A percentile compares a stretch with the other conserved stretches of the same genome.
These are phyloP conservation scores for Lasioglossum baleicum DNA, from an alignment of 1,140 invertebrate species.

Conservation along the genomic window DNA sequence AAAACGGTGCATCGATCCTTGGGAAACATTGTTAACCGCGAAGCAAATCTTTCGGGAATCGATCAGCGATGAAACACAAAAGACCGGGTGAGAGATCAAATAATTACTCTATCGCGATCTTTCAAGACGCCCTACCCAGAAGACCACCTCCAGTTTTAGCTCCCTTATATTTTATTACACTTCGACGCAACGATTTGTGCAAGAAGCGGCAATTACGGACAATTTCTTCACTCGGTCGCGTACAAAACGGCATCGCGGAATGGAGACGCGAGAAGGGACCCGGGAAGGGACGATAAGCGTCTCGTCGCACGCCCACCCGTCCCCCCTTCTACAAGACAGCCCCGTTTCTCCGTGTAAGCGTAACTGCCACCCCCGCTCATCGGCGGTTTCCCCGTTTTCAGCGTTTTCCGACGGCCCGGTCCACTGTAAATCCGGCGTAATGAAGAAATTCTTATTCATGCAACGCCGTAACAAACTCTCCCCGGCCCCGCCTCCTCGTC, in stretches of 20 bases:
- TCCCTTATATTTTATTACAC: slow-evolving; percentile 14
- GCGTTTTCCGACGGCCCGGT: not conserved
- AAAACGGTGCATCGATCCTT: too few species aligned
- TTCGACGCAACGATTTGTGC: not conserved
- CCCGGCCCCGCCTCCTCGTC: too few species aligned
- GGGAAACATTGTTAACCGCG: too few species aligned
- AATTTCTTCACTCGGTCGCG: slow-evolving; percentile 8
- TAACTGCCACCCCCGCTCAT: not conserved
- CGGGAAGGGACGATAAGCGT: not conserved
- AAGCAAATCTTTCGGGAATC: too few species aligned
- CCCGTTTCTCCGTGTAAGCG: not conserved
- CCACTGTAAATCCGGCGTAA: slow-evolving; percentile 28
- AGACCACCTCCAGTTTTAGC: not conserved
- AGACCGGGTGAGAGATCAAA: not conserved
- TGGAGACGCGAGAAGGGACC: not conserved
- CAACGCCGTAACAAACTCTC: slow-evolving; percentile 11
- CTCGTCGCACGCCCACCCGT: not conserved
- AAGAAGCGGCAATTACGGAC: slow-evolving; percentile 25
- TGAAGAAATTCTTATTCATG: slow-evolving; percentile 33
- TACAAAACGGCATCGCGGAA: not conserved
- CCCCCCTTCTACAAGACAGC: not conserved
- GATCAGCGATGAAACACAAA: too few species aligned
- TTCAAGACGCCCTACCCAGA: too few species aligned
- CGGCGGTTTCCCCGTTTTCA: not conserved
- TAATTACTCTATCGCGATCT: slow-evolving; percentile 20